These are phyloP conservation scores for Chloropsis hardwickii DNA, from an alignment of 2,113 vertebrate genomes.

Conservation along the genomic window DNA sequence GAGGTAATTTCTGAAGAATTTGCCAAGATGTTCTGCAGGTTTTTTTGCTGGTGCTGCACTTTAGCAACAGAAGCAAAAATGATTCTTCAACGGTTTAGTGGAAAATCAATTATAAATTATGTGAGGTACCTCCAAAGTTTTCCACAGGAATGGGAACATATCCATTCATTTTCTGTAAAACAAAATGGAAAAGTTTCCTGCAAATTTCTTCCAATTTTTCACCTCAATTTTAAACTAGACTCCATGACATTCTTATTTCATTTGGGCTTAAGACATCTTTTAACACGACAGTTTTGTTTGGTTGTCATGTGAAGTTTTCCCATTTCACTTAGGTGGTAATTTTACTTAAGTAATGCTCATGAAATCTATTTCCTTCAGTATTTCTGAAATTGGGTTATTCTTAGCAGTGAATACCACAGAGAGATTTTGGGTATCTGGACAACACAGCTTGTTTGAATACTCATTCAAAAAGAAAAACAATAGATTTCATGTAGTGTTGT, in stretches of 20 bases:
- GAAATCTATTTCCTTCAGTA: not conserved
- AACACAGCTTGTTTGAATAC: not conserved
- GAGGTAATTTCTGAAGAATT: slow-evolving; percentile 35
- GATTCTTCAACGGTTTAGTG: slow-evolving; percentile 47
- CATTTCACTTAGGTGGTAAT: slow-evolving; percentile 2
- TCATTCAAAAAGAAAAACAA: not conserved
- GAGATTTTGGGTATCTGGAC: not conserved
- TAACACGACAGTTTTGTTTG: not conserved
- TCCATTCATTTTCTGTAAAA: slow-evolving; percentile 59
- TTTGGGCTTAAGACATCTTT: not conserved
- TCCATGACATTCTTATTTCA: slow-evolving; percentile 8
- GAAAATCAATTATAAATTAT: slow-evolving; percentile 67
- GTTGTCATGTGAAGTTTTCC: not conserved
- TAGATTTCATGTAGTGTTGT: not conserved
- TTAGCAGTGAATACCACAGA: not conserved
- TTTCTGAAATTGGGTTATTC: not conserved
- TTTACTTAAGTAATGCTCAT: not conserved
- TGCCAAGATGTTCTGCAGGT: slow-evolving; percentile 43
- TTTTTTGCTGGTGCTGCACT: slow-evolving; percentile 51
- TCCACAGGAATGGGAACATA: slow-evolving; percentile 42
- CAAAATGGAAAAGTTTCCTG: slow-evolving; percentile 39
- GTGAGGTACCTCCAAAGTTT: slow-evolving; percentile 37
- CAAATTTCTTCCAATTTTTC: slow-evolving; percentile 40
- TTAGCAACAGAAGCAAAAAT: slow-evolving; percentile 12
- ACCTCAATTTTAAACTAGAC: not conserved